A percentile compares a stretch with the other conserved stretches of the same genome.
phyloP scores from a whole-genome alignment of 2,888 invertebrate genomes.

The Cerceris ruficornis region DNA sequence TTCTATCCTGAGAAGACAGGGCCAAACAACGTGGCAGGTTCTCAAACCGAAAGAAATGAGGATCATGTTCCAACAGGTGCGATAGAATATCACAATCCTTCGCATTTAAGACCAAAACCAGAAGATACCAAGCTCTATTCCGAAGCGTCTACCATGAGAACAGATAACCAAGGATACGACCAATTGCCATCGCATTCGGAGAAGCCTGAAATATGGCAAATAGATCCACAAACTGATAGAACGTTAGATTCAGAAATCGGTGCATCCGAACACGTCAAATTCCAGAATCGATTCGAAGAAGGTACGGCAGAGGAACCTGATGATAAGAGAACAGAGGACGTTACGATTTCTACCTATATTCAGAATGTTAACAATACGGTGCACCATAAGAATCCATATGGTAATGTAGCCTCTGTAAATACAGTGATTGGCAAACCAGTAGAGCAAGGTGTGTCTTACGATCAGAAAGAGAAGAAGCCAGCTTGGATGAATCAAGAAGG shows the following conservation, averaged over 20 bases:
- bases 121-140: conserved; percentile 60
- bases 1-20: conserved; percentile 46
- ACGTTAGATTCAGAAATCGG: conserved; percentile 67
- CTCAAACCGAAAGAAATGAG: conserved; percentile 52
- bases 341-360: background rate
- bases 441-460: conserved; percentile 50
- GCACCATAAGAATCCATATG: conserved; percentile 43
- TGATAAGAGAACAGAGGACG: conserved; percentile 1
- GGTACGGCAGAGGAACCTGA: conserved; percentile 1
- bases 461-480: conserved; percentile 56
- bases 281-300: conserved; percentile 34
- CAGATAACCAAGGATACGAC: conserved; percentile 14
- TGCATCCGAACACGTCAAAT: conserved; percentile 71
- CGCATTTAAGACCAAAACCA: conserved; percentile 64
- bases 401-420: conserved; percentile 52
- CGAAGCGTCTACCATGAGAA: conserved; percentile 54
- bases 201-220: conserved; percentile 51
- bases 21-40: conserved; percentile 9
- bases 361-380: conserved; percentile 23
- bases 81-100: conserved; percentile 74
- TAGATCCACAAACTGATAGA: conserved; percentile 46
- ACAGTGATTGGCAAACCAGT: conserved; percentile 66
- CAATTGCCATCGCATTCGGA: background rate
- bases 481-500: conserved; percentile 24
- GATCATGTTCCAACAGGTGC: conserved; percentile 73